Base-by-base conservation (phyloP, 2,113 vertebrate species). In the Pseudorectes ferrugineus region DNA sequence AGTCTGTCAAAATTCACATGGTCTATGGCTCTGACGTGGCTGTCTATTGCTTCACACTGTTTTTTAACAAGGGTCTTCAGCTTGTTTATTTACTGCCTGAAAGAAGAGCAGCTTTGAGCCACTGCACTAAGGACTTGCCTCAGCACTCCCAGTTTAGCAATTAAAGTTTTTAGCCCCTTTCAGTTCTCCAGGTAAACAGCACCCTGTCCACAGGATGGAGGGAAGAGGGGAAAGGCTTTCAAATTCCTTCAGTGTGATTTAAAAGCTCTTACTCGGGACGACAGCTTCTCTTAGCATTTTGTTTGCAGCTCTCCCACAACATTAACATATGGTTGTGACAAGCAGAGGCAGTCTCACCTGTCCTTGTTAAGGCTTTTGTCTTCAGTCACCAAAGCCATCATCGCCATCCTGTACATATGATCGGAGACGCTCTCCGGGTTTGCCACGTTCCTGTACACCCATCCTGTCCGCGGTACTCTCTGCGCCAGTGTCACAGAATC, bases 331-430 rank as follows among this genome's bases (percentile, higher is more conserved):
- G 29, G 33, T 10, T 6, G 4, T 0, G 3, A 29, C 2, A 42
- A 43, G 14, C 23, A 70, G 11, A 24, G 35, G 40, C 43, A 22
- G 14, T 19, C 97, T 96, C 68, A 99, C 99, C 98, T 98, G 93
- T 99, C 98, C 93, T 98, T 99, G 97, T 99, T 98, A 45, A 99
- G 97, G 52, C 79, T 96, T 40, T 98, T 97, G 89, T 99, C 99
- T 87, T 97, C 98, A 42, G 98, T 98, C 82, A 99, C 98, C 96
- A 99, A 95, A 35, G 99, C 99, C 99, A 99, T 99, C 95, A 99
- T 29, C 3, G 99, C 98, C 99, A 99, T 99, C 87, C 99, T 98
- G 96, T 99, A 99, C 99, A 99, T 99, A 62, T 99, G 99, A 89
- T 99, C 99, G 0, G 99, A 99, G 1, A 99, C 99, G 4, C 99